Percentiles rank a stretch among this genome's conserved stretches.
Conservation (phyloP, 2,888 invertebrate species). For the Drosophila tanythrix region DNA sequence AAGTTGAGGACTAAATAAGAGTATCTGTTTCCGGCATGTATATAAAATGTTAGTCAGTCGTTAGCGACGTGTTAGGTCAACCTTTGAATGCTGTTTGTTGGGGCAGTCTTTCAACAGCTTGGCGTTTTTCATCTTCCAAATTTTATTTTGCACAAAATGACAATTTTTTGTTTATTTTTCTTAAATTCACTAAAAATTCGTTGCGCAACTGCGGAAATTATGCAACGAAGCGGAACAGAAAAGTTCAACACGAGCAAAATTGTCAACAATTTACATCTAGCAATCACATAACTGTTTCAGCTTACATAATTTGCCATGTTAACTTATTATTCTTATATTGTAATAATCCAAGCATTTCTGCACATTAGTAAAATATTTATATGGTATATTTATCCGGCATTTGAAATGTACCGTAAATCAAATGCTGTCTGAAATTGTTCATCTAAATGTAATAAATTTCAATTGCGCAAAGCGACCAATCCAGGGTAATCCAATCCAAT, state of each 20-base stretch:
- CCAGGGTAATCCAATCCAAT: slow-evolving; percentile 14
- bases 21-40: neutral
- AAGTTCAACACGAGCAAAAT: slow-evolving; percentile 5
- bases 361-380: neutral
- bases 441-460: slow-evolving; percentile 46
- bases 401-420: slow-evolving; percentile 29
- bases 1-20: neutral
- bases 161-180: slow-evolving; percentile 25
- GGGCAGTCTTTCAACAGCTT: slow-evolving; percentile 5
- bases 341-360: slow-evolving; percentile 4
- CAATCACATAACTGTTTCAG: neutral
- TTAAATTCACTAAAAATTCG: slow-evolving; percentile 59
- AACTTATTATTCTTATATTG: neutral
- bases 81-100: slow-evolving; percentile 18
- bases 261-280: neutral
- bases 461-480: slow-evolving; percentile 7
- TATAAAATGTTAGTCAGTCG: slow-evolving; percentile 14
- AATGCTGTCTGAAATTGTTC: slow-evolving; percentile 25
- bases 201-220: slow-evolving; percentile 41
- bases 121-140: neutral
- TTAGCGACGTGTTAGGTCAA: slow-evolving; percentile 28
- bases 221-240: slow-evolving; percentile 10
- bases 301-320: neutral
- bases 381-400: neutral
- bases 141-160: slow-evolving; percentile 9